These are phyloP conservation scores for Yponomeuta sedellus DNA, from an alignment of 2,888 invertebrate genomes.

Conservation along the genomic window DNA sequence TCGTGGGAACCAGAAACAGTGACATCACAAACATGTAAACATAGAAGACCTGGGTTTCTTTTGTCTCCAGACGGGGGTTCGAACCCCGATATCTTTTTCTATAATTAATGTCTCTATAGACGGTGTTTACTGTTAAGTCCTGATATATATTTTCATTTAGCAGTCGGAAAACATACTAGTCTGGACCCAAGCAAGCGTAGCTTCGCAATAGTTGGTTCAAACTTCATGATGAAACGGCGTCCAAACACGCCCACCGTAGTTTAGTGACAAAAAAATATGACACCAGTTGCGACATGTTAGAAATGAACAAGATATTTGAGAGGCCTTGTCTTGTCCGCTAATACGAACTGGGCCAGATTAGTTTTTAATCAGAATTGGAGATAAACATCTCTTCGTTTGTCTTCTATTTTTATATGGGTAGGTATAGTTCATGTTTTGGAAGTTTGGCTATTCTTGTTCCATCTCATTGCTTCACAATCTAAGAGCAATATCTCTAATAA, in stretches of 20 bases:
- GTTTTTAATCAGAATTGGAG: conserved; percentile 7
- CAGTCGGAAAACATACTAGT: neutral
- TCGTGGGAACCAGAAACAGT: too few species aligned
- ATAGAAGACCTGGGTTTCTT: too few species aligned
- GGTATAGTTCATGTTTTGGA: neutral
- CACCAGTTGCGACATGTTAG: conserved; percentile 11
- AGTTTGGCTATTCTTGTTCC: too few species aligned
- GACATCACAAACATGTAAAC: too few species aligned
- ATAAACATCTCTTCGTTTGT: conserved; percentile 14
- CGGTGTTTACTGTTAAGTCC: neutral
- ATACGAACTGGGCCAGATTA: conserved; percentile 6
- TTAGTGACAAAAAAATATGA: conserved; percentile 16
- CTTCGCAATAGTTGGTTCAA: neutral
- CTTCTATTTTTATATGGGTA: neutral
- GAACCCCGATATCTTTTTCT: too few species aligned
- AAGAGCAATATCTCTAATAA: too few species aligned
- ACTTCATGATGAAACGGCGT: conserved; percentile 13
- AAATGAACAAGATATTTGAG: conserved; percentile 10
- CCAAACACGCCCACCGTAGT: conserved; percentile 12
- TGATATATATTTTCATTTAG: neutral
- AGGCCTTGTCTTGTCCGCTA: conserved; percentile 15
- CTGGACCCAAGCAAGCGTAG: neutral
- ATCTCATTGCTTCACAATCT: too few species aligned
- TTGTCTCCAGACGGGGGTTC: too few species aligned
- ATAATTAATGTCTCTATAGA: too few species aligned